Evolutionary conservation across 2,797 vertebrate genomes (phyloP).

Genomic region (Acrossocheilus wenchowensis): DNA sequence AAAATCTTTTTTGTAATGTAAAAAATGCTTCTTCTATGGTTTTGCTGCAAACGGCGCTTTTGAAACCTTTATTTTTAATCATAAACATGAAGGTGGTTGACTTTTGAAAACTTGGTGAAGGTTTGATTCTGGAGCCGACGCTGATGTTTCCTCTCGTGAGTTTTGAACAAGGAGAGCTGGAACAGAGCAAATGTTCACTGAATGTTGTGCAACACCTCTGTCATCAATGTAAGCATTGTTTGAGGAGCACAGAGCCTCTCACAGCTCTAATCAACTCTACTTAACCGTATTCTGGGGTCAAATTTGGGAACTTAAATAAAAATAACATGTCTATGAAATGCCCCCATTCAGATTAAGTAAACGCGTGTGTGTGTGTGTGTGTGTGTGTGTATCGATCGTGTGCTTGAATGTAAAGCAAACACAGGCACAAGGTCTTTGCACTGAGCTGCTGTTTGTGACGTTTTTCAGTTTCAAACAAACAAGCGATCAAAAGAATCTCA

Average conservation of each 20-base stretch:
- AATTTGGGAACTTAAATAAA: neutral
- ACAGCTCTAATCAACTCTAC: neutral
- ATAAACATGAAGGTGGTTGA: neutral
- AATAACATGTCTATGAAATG: neutral
- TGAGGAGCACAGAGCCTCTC: neutral
- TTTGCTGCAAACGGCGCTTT: too few species aligned
- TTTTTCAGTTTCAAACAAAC: neutral
- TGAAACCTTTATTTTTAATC: too few species aligned
- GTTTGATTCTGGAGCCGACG: neutral
- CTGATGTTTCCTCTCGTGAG: neutral
- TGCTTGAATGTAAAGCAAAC: neutral
- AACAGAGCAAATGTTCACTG: constrained; percentile 45
- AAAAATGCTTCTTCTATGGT: too few species aligned
- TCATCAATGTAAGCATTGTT: constrained; percentile 36
- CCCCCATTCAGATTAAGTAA: neutral
- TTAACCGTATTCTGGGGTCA: neutral
- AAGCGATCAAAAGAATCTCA: neutral
- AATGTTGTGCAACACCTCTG: constrained; percentile 44
- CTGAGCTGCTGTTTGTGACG: neutral
- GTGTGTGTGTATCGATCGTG: neutral
- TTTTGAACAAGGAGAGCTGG: neutral
- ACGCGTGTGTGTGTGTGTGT: neutral
- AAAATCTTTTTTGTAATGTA: too few species aligned
- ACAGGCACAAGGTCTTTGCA: neutral
- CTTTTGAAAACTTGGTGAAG: neutral